A percentile compares a stretch with the other conserved stretches of the same genome.
These are phyloP conservation scores for Synaphobranchus kaupii DNA, from an alignment of 2,797 vertebrate genomes.

Conservation along the genomic window DNA sequence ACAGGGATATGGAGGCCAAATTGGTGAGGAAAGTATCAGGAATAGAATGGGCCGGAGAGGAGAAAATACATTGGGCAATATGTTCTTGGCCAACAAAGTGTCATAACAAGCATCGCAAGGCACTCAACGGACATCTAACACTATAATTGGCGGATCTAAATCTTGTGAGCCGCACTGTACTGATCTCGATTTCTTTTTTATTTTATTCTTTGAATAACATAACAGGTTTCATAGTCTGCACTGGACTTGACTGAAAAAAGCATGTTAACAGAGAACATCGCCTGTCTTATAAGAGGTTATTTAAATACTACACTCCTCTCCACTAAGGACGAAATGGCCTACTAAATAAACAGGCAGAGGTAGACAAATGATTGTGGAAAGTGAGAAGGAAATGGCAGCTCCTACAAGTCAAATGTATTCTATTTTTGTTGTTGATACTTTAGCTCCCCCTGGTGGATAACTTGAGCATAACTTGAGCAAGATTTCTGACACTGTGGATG, in stretches of 20 bases:
- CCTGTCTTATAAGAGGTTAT: background rate
- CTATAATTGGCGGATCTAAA: background rate
- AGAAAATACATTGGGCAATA: background rate
- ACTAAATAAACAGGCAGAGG: background rate
- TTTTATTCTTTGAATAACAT: background rate
- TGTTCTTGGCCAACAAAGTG: background rate
- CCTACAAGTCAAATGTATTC: no score
- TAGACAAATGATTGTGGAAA: background rate
- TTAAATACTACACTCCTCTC: background rate
- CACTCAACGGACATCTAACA: background rate
- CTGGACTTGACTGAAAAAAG: background rate
- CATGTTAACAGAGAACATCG: background rate
- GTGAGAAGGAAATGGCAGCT: slow-evolving; percentile 4
- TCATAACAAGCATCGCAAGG: background rate
- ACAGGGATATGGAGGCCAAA: background rate
- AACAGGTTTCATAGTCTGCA: background rate
- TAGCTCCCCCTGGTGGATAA: slow-evolving; percentile 48
- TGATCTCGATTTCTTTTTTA: background rate
- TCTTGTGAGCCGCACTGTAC: background rate
- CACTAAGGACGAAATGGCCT: background rate
- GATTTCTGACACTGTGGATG: background rate
- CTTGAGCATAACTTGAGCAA: background rate
- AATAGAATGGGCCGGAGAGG: background rate
- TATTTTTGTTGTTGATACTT: background rate
- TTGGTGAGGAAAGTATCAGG: background rate